Conservation (phyloP, 2,113 vertebrate species). For the Tretioscincus oriximinensis region DNA sequence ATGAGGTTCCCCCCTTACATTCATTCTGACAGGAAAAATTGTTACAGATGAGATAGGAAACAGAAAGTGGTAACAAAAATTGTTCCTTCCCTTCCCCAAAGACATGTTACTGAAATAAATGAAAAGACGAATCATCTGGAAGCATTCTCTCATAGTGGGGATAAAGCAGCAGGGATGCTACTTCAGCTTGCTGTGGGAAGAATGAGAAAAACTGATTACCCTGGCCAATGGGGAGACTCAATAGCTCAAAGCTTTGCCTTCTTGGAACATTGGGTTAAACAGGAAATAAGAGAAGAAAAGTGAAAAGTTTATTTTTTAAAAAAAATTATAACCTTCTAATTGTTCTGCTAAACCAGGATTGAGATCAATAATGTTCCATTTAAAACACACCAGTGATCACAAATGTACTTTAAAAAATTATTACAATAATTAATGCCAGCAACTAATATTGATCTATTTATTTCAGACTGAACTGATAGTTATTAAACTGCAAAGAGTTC, state of each 20-base stretch:
- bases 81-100: background rate
- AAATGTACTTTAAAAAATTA: background rate
- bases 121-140: background rate
- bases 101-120: background rate
- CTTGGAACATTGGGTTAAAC: background rate
- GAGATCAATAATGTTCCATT: too few species aligned
- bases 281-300: background rate
- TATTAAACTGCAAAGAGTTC: background rate
- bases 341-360: background rate
- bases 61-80: background rate
- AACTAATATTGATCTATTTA: too few species aligned
- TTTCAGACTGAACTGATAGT: too few species aligned
- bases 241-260: too few species aligned
- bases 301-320: background rate
- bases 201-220: background rate
- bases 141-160: background rate
- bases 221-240: background rate
- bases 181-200: background rate
- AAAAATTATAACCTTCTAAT: background rate
- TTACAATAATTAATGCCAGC: too few species aligned
- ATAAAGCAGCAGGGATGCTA: background rate
- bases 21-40: constrained; percentile 12
- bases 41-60: constrained; percentile 13
- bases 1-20: background rate
- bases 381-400: too few species aligned